These are phyloP conservation scores for Eupithecia insigniata DNA, from an alignment of 2,888 invertebrate genomes.

Conservation along the genomic window DNA sequence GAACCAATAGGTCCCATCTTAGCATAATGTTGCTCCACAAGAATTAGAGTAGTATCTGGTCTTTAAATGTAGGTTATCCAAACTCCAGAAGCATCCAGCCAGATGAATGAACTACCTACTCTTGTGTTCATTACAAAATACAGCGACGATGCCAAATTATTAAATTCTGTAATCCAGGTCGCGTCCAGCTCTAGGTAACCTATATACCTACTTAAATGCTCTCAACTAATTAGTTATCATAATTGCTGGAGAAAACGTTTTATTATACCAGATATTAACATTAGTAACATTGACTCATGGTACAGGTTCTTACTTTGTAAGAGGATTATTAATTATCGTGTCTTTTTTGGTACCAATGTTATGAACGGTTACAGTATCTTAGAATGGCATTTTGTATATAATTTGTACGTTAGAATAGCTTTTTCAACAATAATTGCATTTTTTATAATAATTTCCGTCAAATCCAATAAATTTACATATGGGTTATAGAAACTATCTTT, in stretches of 20 bases:
- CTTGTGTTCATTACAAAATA: constrained; percentile 16
- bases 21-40: too few relatives aligned
- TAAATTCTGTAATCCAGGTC: constrained; percentile 33
- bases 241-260: constrained; percentile 5
- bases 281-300: neutral
- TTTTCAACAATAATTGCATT: neutral
- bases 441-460: neutral
- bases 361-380: neutral
- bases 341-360: neutral
- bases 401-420: too few relatives aligned
- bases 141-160: constrained; percentile 37
- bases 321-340: neutral
- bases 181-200: constrained; percentile 4
- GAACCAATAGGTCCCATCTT: too few relatives aligned
- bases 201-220: neutral
- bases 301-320: neutral
- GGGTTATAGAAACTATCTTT: too few relatives aligned
- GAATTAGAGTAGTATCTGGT: too few relatives aligned
- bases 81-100: neutral
- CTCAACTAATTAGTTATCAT: neutral
- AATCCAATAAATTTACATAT: neutral
- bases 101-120: constrained; percentile 7
- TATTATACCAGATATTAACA: neutral
- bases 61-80: constrained; percentile 5
- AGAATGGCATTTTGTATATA: neutral